These are phyloP conservation scores for Hydrotaea diabolus DNA, from an alignment of 2,888 invertebrate genomes.

Conservation along the genomic window DNA sequence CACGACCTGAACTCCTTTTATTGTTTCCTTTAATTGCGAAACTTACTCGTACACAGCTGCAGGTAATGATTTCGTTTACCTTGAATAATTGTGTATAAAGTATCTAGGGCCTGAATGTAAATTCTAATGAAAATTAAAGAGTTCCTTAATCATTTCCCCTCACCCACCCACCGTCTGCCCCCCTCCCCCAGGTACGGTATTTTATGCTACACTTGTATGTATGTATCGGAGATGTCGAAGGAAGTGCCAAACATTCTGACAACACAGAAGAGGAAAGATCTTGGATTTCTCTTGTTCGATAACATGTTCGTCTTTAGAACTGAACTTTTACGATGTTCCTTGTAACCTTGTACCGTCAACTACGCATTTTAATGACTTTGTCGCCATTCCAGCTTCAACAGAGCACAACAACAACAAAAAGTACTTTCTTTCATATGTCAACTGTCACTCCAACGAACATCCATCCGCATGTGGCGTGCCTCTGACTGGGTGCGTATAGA, in stretches of 20 bases:
- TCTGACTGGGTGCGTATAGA: too few species aligned
- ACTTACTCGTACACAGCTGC: constrained; percentile 9
- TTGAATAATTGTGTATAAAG: constrained; percentile 13
- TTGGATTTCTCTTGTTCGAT: not conserved
- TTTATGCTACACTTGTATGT: not conserved
- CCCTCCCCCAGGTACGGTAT: too few species aligned
- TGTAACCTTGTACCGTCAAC: not conserved
- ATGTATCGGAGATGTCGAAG: not conserved
- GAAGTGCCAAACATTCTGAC: not conserved
- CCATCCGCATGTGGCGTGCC: too few species aligned
- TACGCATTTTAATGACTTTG: not conserved
- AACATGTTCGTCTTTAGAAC: not conserved
- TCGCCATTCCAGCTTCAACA: not conserved
- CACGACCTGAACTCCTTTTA: not conserved
- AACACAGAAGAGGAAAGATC: not conserved
- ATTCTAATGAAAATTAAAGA: constrained; percentile 1
- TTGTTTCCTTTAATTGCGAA: constrained; percentile 24
- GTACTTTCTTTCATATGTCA: not conserved
- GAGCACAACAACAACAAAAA: not conserved
- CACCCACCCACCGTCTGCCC: too few species aligned
- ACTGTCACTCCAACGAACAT: not conserved
- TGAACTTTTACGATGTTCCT: not conserved
- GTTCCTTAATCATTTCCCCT: not conserved
- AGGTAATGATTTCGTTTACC: constrained; percentile 16
- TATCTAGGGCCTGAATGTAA: not conserved